Base-by-base conservation (phyloP, 2,797 vertebrate genomes). In the Saguinus oedipus region DNA sequence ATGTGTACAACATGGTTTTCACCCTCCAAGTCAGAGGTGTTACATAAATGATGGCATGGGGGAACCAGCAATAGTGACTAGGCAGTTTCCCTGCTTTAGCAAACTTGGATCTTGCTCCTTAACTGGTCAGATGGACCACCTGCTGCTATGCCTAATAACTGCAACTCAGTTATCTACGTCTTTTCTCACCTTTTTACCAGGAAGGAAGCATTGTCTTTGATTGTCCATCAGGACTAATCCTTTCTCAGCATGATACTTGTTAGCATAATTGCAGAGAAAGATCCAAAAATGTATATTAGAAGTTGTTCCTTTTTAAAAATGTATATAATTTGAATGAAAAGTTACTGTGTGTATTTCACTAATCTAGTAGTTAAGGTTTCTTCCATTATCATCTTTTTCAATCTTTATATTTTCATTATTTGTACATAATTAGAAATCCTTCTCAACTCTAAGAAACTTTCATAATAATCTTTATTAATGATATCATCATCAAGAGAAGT, bases 191-290 rank as follows among this genome's bases (percentile, higher is more conserved):
- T 99, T 98, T 98, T 98, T 98, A 98, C 98, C 97, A 98, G 98
- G 98, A 98, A 98, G 97, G 98, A 98, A 98, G 97, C 98, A 98
- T 99, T 99, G 98, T 99, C 98, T 99, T 98, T 99, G 98, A 98
- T 98, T 99, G 99, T 99, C 98, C 98, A 98, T 98, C 98, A 98
- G 98, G 95, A 91, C 98, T 99, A 99, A 99, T 98, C 98, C 98
- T 98, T 98, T 98, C 98, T 98, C 98, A 98, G 98, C 98, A 82
- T 97, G 98, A 98, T 98, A 97, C 98, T 99, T 99, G 98, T 99
- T 99, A 99, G 98, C 98, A 98, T 99, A 98, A 99, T 99, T 99
- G 98, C 98, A 98, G 97, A 98, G 98, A 98, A 99, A 97, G 98
- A 98, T 98, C 97, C 98, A 97, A 98, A 98, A 98, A 98, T 98